These are phyloP conservation scores for Erebia epiphron DNA, from an alignment of 2,888 invertebrate species.

Conservation along the genomic window DNA sequence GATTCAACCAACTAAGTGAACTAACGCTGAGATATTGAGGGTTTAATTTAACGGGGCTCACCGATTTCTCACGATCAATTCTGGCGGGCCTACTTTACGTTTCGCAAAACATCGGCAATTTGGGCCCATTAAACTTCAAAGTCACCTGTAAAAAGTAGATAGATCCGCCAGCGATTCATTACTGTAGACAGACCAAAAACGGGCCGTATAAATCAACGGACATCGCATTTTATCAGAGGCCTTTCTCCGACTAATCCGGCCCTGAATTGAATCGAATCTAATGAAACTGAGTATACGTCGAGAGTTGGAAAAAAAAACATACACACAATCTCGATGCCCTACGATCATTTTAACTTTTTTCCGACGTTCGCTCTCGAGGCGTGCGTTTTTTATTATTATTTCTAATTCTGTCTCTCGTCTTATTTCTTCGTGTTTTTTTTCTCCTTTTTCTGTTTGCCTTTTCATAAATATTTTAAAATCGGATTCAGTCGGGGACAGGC, in stretches of 20 bases:
- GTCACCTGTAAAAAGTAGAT: constrained; percentile 52
- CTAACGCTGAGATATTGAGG: constrained; percentile 17
- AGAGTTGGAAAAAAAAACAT: constrained; percentile 61
- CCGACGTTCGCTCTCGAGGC: constrained; percentile 71
- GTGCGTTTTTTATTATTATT: constrained; percentile 69
- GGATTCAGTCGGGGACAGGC: constrained; percentile 78
- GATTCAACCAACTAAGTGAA: background rate
- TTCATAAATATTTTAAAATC: constrained; percentile 83
- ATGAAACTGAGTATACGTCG: constrained; percentile 73
- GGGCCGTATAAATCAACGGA: constrained; percentile 77
- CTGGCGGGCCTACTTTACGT: constrained; percentile 32
- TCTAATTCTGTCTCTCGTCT: constrained; percentile 77
- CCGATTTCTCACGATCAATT: constrained; percentile 40
- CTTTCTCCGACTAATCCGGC: constrained; percentile 77
- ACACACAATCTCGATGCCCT: constrained; percentile 70
- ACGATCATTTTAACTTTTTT: constrained; percentile 81
- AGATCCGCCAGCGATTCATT: constrained; percentile 70
- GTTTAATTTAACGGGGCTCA: constrained; percentile 26
- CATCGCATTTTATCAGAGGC: constrained; percentile 75
- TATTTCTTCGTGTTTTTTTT: constrained; percentile 50
- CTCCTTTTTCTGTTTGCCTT: constrained; percentile 60
- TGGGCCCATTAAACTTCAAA: constrained; percentile 40
- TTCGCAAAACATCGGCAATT: constrained; percentile 41
- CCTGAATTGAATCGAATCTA: constrained; percentile 80
- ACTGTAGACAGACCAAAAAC: constrained; percentile 64